Conservation (phyloP, 2,113 vertebrate species). For the Myiagra hebetior region DNA sequence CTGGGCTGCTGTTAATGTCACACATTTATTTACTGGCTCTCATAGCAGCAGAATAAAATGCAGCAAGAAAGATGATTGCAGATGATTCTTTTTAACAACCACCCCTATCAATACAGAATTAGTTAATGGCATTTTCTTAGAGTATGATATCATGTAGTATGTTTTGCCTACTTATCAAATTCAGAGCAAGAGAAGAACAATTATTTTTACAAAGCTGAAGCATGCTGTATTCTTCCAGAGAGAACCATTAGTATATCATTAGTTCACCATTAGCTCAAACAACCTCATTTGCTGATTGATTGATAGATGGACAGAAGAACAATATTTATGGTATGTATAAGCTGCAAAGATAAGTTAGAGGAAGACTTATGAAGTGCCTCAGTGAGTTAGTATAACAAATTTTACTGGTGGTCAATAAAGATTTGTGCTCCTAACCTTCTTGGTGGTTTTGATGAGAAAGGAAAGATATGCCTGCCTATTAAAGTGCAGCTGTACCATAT, state of each 20-base stretch:
- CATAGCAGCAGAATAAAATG: not conserved
- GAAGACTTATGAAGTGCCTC: conserved; percentile 28
- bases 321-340: not conserved
- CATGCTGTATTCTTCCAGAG: not conserved
- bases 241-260: not conserved
- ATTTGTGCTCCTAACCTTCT: not conserved
- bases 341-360: not conserved
- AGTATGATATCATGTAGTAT: not conserved
- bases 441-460: conserved; percentile 9
- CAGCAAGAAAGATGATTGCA: not conserved
- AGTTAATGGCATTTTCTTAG: not conserved
- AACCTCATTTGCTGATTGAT: not conserved
- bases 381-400: not conserved
- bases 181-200: not conserved
- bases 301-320: not conserved
- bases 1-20: conserved; percentile 30
- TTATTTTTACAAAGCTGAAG: not conserved
- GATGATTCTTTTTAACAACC: not conserved
- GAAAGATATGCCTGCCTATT: not conserved
- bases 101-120: not conserved
- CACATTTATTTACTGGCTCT: not conserved
- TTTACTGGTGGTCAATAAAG: not conserved
- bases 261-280: not conserved
- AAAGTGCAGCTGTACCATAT: not conserved
- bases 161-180: not conserved